Conservation (phyloP, 2,888 invertebrate genomes). For the Rhabditophanes sp. region DNA sequence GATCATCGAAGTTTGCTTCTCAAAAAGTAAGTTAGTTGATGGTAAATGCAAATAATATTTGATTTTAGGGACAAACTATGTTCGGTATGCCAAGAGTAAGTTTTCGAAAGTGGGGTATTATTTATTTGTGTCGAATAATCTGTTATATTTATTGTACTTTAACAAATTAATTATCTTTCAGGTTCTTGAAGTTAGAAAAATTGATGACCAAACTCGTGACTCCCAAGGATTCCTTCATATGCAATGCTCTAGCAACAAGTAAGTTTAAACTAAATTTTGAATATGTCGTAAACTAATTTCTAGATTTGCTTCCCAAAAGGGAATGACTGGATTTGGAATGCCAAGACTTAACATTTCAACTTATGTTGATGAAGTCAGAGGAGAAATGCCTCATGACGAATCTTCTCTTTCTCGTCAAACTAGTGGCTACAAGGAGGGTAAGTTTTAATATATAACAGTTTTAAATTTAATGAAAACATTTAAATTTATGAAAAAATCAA, state of each 20-base stretch:
- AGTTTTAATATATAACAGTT: conserved; percentile 1
- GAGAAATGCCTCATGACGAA: conserved; percentile 44
- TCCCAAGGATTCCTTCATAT: conserved; percentile 44
- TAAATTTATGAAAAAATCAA: background rate
- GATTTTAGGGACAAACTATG: too few relatives aligned
- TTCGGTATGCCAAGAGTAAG: too few relatives aligned
- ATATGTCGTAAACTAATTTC: conserved; percentile 33
- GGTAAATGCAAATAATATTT: too few relatives aligned
- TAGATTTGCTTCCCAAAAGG: conserved; percentile 42
- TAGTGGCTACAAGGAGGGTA: conserved; percentile 42
- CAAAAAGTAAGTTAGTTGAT: too few relatives aligned
- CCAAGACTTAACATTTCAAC: conserved; percentile 43
- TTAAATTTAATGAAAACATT: background rate
- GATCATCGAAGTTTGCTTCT: too few relatives aligned
- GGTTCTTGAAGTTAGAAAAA: conserved; percentile 27
- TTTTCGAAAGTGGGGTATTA: too few relatives aligned
- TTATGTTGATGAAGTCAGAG: conserved; percentile 40
- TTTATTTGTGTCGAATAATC: too few relatives aligned
- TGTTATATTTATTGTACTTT: background rate
- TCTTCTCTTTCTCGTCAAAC: conserved; percentile 39
- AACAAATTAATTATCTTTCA: background rate
- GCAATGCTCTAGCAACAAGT: too few relatives aligned
- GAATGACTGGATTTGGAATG: conserved; percentile 44
- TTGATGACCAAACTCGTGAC: conserved; percentile 38
- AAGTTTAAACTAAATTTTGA: background rate